phyloP scores from a whole-genome alignment of 2,113 vertebrate genomes.

The Brienomyrus brachyistius region DNA sequence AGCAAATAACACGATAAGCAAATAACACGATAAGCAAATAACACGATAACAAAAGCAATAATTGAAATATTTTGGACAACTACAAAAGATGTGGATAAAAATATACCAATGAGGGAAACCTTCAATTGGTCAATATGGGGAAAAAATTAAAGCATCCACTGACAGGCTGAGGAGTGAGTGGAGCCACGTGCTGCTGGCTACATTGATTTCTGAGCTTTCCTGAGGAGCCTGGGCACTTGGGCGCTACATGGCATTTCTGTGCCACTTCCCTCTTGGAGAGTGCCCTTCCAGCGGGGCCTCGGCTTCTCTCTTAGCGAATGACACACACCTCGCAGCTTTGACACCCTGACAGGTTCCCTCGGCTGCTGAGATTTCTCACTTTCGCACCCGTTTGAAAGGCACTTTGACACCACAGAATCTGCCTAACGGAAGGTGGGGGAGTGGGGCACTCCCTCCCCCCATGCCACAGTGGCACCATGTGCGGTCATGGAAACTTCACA shows the following conservation, averaged over 20 bases:
- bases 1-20: neutral
- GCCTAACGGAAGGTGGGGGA: neutral
- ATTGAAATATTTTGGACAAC: neutral
- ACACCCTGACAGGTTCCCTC: neutral
- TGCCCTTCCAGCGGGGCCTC: neutral
- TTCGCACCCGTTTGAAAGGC: neutral
- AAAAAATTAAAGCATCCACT: neutral
- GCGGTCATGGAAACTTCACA: neutral
- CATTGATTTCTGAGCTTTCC: neutral
- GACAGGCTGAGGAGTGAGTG: neutral
- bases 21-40: neutral
- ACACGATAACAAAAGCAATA: neutral
- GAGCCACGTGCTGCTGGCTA: neutral
- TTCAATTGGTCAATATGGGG: neutral
- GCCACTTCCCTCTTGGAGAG: neutral
- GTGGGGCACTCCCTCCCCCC: neutral
- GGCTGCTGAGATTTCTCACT: neutral
- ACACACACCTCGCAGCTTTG: neutral
- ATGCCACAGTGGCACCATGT: neutral
- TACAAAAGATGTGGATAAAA: neutral
- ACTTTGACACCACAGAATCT: neutral
- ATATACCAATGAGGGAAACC: neutral
- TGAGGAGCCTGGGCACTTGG: neutral
- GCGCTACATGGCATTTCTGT: neutral
- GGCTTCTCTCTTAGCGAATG: neutral